phyloP scores from a whole-genome alignment of 1,140 invertebrate species.

The Eciton burchellii region DNA sequence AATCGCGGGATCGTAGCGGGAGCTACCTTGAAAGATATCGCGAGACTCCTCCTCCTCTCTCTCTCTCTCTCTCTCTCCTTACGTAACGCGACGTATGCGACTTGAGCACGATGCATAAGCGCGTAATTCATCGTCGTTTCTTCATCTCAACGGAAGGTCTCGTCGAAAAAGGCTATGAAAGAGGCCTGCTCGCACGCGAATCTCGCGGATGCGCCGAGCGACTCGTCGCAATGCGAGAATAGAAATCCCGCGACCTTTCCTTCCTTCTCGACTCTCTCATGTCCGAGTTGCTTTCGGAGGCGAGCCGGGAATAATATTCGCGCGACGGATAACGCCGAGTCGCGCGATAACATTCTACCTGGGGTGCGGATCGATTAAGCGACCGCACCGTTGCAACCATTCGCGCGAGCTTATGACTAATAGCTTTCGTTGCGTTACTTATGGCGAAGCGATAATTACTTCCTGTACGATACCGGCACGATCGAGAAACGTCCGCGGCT shows the following conservation, averaged over 20 bases:
- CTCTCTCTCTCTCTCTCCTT: neutral
- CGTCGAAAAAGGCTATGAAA: too few relatives aligned
- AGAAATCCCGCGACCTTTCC: constrained; percentile 18
- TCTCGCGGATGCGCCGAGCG: neutral
- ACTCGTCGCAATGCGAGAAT: constrained; percentile 17
- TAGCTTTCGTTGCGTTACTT: constrained; percentile 66
- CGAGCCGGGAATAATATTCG: neutral
- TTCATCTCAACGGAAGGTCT: too few relatives aligned
- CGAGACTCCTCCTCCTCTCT: neutral
- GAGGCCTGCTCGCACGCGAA: neutral
- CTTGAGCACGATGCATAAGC: too few relatives aligned
- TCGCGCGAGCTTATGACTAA: constrained; percentile 62
- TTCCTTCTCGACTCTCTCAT: too few relatives aligned
- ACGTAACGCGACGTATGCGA: neutral
- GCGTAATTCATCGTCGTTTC: too few relatives aligned
- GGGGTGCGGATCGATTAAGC: constrained; percentile 63
- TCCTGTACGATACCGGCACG: constrained; percentile 59
- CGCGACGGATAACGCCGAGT: constrained; percentile 20
- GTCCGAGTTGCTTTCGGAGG: neutral
- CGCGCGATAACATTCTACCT: constrained; percentile 40
- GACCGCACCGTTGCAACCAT: constrained; percentile 15
- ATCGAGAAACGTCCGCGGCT: constrained; percentile 54
- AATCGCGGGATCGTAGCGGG: constrained; percentile 37
- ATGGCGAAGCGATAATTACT: constrained; percentile 60
- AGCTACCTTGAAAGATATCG: neutral